Percentiles rank a stretch among this genome's conserved stretches.
Evolutionary conservation across 2,113 vertebrate species (phyloP).

Genomic region (Microcebus tavaratra): DNA sequence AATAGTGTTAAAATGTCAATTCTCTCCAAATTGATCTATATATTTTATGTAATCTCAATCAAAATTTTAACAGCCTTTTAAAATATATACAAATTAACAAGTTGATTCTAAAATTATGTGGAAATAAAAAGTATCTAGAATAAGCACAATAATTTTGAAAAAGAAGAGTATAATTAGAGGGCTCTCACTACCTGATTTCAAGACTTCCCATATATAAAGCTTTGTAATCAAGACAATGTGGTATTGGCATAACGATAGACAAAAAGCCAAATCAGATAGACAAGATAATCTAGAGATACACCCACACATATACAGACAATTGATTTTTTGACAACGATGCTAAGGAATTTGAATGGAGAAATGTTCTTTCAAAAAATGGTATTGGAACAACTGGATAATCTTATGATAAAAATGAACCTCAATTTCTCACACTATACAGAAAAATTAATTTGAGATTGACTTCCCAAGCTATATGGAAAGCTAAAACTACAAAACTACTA

Average conservation of each 20-base stretch:
- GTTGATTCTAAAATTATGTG: background rate
- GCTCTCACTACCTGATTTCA: background rate
- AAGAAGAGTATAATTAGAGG: background rate
- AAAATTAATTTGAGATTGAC: background rate
- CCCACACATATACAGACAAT: background rate
- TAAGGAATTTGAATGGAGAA: background rate
- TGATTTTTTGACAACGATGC: background rate
- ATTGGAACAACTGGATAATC: background rate
- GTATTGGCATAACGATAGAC: background rate
- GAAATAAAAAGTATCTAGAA: background rate
- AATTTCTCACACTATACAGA: background rate
- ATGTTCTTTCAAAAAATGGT: background rate
- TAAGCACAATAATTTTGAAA: background rate
- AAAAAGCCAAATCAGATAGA: background rate
- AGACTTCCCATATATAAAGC: background rate
- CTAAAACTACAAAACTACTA: background rate
- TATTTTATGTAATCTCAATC: background rate
- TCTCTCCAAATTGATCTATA: background rate
- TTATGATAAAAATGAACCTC: background rate
- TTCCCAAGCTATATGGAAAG: background rate
- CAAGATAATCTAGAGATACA: background rate
- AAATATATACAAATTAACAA: background rate
- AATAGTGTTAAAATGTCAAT: background rate
- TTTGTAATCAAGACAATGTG: background rate
- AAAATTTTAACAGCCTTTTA: background rate